phyloP scores from a whole-genome alignment of 2,888 invertebrate species.

The Parnassius glacialis region DNA sequence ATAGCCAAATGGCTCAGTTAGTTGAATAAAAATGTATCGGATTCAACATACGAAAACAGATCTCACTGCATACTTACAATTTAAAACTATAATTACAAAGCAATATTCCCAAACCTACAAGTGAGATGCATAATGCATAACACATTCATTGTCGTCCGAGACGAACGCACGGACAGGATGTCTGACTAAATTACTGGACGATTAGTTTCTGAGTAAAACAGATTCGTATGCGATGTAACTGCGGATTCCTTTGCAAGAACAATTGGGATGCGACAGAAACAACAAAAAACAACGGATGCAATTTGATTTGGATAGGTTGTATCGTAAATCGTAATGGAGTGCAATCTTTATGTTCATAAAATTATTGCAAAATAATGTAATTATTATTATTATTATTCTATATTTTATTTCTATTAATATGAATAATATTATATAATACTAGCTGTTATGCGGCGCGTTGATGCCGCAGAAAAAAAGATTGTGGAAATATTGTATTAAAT shows the following conservation, averaged over 20 bases:
- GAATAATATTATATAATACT: too few species aligned
- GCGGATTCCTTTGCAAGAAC: conserved; percentile 31
- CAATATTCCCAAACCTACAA: conserved; percentile 30
- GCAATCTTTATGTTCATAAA: conserved; percentile 3
- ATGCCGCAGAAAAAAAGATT: too few species aligned
- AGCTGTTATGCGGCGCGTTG: too few species aligned
- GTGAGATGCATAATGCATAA: conserved; percentile 50
- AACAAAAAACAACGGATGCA: conserved; percentile 36
- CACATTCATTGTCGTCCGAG: conserved; percentile 43
- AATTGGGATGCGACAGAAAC: conserved; percentile 24
- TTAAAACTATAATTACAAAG: conserved; percentile 26
- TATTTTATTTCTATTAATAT: too few species aligned
- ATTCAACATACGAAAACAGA: too few species aligned
- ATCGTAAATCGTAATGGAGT: conserved; percentile 17
- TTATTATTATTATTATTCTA: too few species aligned
- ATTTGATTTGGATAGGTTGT: conserved; percentile 32
- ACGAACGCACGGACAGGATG: conserved; percentile 49
- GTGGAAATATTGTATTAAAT: too few species aligned
- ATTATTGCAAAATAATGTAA: background rate
- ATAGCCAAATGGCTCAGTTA: too few species aligned
- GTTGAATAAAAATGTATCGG: too few species aligned
- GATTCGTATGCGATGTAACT: conserved; percentile 42
- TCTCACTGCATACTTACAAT: background rate
- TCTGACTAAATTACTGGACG: conserved; percentile 68
- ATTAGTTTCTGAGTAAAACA: conserved; percentile 68